Percentiles rank a stretch among this genome's conserved stretches.
These are phyloP conservation scores for Geophilus truncorum DNA, from an alignment of 2,888 invertebrate genomes.

Conservation along the genomic window DNA sequence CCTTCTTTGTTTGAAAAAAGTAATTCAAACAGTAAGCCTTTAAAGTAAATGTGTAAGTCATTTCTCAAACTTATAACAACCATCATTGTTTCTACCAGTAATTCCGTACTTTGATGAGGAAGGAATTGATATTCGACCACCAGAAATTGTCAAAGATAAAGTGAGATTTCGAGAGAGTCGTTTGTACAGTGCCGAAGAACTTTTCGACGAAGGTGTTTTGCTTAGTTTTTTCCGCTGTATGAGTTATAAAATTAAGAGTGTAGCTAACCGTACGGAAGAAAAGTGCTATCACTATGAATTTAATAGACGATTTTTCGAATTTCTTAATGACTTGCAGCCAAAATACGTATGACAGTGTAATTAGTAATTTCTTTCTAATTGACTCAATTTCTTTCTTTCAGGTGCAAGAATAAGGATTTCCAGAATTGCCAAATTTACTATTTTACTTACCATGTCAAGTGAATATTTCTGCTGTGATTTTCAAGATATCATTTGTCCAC, in stretches of 20 bases:
- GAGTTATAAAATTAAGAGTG: not conserved
- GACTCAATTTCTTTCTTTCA: not conserved
- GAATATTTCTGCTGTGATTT: too few relatives aligned
- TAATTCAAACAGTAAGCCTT: not conserved
- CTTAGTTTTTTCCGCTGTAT: not conserved
- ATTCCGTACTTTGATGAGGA: not conserved
- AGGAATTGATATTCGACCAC: not conserved
- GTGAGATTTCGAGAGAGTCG: not conserved
- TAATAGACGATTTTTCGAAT: not conserved
- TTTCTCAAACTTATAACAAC: too few relatives aligned
- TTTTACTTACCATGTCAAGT: too few relatives aligned
- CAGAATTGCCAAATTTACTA: too few relatives aligned
- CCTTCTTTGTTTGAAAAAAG: not conserved
- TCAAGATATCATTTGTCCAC: too few relatives aligned
- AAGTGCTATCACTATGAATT: not conserved
- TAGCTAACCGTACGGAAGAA: not conserved
- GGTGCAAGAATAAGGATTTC: too few relatives aligned
- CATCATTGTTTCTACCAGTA: not conserved
- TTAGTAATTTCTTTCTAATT: too few relatives aligned
- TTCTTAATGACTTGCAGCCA: not conserved
- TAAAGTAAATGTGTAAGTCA: too few relatives aligned
- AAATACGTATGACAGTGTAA: too few relatives aligned
- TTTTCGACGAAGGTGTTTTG: not conserved
- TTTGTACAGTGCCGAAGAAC: not conserved
- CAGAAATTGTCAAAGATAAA: not conserved